Conservation (phyloP, 2,888 invertebrate species). For the Bibio marci region DNA sequence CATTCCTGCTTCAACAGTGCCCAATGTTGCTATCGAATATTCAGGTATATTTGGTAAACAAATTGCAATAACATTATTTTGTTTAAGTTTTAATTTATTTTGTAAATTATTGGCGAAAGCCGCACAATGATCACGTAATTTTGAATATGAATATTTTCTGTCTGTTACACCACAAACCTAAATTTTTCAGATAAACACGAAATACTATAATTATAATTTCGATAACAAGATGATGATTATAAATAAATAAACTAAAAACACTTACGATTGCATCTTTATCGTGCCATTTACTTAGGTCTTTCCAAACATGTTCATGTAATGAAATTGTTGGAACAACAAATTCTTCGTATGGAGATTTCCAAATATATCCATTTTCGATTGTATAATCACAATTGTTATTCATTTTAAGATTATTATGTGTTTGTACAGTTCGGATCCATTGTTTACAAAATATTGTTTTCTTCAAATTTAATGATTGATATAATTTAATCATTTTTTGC, state of each 20-base stretch:
- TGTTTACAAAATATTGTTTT: too few species aligned
- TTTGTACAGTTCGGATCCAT: too few species aligned
- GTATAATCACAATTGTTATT: too few species aligned
- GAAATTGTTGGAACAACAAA: slow-evolving; percentile 35
- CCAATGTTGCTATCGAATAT: slow-evolving; percentile 39
- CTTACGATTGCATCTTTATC: slow-evolving; percentile 44
- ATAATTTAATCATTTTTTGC: too few species aligned
- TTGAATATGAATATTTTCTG: slow-evolving; percentile 43
- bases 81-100: slow-evolving; percentile 37
- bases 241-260: slow-evolving; percentile 10
- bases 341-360: slow-evolving; percentile 32
- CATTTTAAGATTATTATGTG: too few species aligned
- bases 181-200: too few species aligned
- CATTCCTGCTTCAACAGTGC: slow-evolving; percentile 42
- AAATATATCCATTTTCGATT: slow-evolving; percentile 21
- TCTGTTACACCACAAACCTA: slow-evolving; percentile 51
- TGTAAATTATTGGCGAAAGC: slow-evolving; percentile 42
- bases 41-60: slow-evolving; percentile 54
- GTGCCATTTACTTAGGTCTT: slow-evolving; percentile 43
- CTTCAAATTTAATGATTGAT: too few species aligned
- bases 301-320: slow-evolving; percentile 44
- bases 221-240: too few species aligned
- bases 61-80: slow-evolving; percentile 44
- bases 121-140: slow-evolving; percentile 36
- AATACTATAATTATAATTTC: too few species aligned